Percentiles rank a stretch among this genome's conserved stretches.
phyloP scores from a whole-genome alignment of 35 echinoderm and acorn worm species.

The Chiridota heheva region DNA sequence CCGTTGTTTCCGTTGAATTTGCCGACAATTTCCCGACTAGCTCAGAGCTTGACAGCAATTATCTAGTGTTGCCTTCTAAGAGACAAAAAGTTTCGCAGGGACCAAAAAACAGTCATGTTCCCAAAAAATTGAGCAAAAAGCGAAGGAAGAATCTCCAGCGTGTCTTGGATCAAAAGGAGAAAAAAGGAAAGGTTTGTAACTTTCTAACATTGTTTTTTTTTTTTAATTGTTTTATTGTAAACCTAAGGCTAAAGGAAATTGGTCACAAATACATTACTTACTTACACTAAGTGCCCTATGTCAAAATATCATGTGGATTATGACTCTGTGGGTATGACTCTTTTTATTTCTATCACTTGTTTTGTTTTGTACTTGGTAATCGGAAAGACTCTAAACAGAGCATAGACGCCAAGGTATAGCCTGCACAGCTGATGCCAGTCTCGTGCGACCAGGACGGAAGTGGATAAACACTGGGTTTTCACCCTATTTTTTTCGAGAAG shows the following conservation, averaged over 20 bases:
- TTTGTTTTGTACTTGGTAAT: too few species aligned
- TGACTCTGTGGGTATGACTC: neutral
- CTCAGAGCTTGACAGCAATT: constrained; percentile 61
- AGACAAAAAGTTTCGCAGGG: constrained; percentile 37
- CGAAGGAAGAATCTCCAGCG: constrained; percentile 85
- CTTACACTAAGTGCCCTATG: neutral
- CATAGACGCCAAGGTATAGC: too few species aligned
- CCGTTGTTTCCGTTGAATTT: constrained; percentile 48
- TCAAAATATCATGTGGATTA: neutral
- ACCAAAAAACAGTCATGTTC: constrained; percentile 18
- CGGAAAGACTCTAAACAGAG: too few species aligned
- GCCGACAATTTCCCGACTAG: neutral
- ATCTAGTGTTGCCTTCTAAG: constrained; percentile 78
- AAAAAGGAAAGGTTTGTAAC: constrained; percentile 69
- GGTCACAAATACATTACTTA: neutral
- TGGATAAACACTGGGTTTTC: too few species aligned
- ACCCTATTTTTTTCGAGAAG: too few species aligned
- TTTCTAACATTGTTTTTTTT: neutral
- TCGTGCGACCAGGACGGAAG: too few species aligned
- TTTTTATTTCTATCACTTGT: too few species aligned
- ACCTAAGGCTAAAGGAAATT: neutral
- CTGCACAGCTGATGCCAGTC: too few species aligned
- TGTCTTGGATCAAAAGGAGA: constrained; percentile 82
- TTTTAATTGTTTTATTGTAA: neutral
- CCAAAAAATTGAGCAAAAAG: constrained; percentile 86